phyloP scores from a whole-genome alignment of 2,797 vertebrate species.

The Onychomys leucogaster region DNA sequence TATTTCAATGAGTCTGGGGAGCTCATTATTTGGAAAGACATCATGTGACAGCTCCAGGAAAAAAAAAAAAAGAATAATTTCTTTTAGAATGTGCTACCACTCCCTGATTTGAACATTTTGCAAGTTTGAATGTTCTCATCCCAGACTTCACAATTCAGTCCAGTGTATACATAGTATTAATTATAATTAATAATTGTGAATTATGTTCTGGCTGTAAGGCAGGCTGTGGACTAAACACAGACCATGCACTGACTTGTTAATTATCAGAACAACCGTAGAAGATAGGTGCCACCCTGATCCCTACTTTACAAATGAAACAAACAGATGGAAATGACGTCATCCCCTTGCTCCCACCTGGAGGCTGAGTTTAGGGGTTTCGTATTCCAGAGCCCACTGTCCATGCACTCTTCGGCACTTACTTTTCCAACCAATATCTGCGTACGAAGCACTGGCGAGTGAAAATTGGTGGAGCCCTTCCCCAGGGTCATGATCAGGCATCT shows the following conservation, averaged over 20 bases:
- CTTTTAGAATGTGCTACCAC: not conserved
- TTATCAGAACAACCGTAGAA: not conserved
- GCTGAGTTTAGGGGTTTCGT: not conserved
- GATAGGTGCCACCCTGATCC: not conserved
- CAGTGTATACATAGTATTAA: not conserved
- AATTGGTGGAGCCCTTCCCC: not conserved
- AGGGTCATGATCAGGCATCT: accelerated
- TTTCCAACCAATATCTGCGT: not conserved
- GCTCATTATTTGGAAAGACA: not conserved
- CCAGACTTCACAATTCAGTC: not conserved
- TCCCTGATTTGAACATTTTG: not conserved
- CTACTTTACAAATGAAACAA: not conserved
- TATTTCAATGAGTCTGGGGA: not conserved
- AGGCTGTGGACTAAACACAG: not conserved
- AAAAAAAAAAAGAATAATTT: not conserved
- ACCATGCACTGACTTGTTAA: not conserved
- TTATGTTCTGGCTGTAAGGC: not conserved
- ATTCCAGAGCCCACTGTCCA: not conserved
- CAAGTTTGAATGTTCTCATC: not conserved
- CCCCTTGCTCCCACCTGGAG: not conserved
- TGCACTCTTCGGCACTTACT: not conserved
- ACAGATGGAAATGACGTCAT: not conserved
- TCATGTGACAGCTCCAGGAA: not conserved
- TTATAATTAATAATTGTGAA: not conserved
- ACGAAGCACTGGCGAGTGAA: not conserved